Conservation (phyloP, 2,113 vertebrate genomes). For the Daphoenositta chrysoptera region DNA sequence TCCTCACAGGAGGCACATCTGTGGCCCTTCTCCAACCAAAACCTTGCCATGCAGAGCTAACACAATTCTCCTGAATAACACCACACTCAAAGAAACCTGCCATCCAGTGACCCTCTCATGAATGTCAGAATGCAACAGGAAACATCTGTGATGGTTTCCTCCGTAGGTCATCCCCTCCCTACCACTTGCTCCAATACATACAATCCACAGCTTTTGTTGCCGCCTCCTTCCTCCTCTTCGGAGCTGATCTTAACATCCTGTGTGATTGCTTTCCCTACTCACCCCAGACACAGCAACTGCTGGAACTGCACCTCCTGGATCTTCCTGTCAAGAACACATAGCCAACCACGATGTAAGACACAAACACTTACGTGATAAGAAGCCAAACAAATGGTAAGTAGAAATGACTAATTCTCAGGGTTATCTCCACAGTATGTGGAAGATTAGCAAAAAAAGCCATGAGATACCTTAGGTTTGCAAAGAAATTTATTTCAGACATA, state of each 20-base stretch:
- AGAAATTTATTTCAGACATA: background rate
- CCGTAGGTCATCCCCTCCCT: background rate
- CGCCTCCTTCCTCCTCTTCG: background rate
- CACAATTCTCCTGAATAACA: background rate
- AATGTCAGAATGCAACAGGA: background rate
- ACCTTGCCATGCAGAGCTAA: background rate
- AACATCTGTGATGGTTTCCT: background rate
- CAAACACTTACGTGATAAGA: rapidly evolving
- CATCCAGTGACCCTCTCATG: background rate
- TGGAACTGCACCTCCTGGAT: background rate
- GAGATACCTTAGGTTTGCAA: background rate
- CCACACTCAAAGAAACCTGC: background rate
- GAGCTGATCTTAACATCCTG: background rate
- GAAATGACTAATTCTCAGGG: background rate
- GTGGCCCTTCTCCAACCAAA: background rate
- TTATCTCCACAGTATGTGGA: background rate
- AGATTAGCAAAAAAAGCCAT: background rate
- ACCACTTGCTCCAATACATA: background rate
- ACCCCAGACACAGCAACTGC: background rate
- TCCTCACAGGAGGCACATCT: background rate
- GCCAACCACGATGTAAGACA: rapidly evolving
- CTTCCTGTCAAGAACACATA: background rate
- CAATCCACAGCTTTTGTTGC: background rate
- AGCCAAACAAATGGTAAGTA: background rate
- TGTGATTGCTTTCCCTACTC: background rate